Conservation (phyloP, 2,113 vertebrate genomes). For the Neodontobutis hainanensis region DNA sequence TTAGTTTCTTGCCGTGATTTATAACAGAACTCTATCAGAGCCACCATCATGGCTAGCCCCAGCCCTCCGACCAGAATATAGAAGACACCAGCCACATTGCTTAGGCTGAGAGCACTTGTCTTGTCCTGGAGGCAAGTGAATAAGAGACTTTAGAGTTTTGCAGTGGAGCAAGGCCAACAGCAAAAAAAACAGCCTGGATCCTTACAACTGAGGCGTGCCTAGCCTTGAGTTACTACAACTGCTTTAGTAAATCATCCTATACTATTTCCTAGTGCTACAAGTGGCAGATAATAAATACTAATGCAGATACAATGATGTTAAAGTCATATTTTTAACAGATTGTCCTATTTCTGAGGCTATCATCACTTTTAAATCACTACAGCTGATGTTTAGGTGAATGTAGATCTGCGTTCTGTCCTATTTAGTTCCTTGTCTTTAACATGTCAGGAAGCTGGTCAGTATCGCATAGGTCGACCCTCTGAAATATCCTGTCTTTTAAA, state of each 20-base stretch:
- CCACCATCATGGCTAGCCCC: conserved; percentile 99
- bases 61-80: conserved; percentile 99
- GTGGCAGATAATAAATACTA: conserved; percentile 42
- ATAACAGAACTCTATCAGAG: conserved; percentile 99
- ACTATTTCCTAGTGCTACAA: conserved; percentile 43
- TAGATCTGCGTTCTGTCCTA: conserved; percentile 52
- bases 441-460: conserved; percentile 87
- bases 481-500: conserved; percentile 78
- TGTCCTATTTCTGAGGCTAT: conserved; percentile 50
- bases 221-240: conserved; percentile 33
- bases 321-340: conserved; percentile 39
- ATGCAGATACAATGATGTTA: conserved; percentile 33
- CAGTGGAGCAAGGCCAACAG: conserved; percentile 64
- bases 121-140: conserved; percentile 98
- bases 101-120: conserved; percentile 99
- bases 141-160: conserved; percentile 79
- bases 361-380: conserved; percentile 42
- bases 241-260: conserved; percentile 27
- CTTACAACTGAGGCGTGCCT: conserved; percentile 48
- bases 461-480: conserved; percentile 85
- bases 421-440: conserved; percentile 70
- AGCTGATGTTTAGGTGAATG: conserved; percentile 74
- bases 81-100: conserved; percentile 99
- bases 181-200: conserved; percentile 61
- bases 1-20: conserved; percentile 99